phyloP scores from a whole-genome alignment of 2,888 invertebrate genomes.

The Seira ritae region DNA sequence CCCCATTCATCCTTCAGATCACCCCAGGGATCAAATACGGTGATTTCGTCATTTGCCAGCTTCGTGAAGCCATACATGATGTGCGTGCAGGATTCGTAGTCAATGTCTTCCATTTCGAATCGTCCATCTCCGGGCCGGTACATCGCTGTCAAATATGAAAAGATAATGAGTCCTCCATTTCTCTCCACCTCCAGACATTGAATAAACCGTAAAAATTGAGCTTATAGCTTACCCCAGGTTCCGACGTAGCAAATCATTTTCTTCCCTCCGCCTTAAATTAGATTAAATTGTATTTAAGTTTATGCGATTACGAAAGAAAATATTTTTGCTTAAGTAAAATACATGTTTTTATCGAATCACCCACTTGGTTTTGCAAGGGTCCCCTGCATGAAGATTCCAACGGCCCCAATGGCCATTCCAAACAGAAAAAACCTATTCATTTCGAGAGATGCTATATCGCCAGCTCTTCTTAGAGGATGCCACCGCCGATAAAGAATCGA shows the following conservation, averaged over 20 bases:
- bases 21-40: conserved; percentile 74
- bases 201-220: background rate
- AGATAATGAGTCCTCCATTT: background rate
- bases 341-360: no score
- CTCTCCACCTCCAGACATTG: background rate
- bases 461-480: no score
- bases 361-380: no score
- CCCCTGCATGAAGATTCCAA: no score
- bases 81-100: background rate
- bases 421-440: no score
- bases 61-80: background rate
- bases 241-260: background rate
- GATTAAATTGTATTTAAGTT: no score
- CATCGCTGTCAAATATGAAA: no score
- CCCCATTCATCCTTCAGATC: conserved; percentile 75
- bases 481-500: no score
- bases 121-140: background rate
- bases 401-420: no score
- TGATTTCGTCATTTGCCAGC: conserved; percentile 71
- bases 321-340: no score
- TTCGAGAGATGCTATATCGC: no score
- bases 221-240: background rate
- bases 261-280: background rate
- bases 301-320: no score
- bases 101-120: background rate